Conservation (phyloP, 1,140 invertebrate genomes). For the Dreissena rostriformis region DNA sequence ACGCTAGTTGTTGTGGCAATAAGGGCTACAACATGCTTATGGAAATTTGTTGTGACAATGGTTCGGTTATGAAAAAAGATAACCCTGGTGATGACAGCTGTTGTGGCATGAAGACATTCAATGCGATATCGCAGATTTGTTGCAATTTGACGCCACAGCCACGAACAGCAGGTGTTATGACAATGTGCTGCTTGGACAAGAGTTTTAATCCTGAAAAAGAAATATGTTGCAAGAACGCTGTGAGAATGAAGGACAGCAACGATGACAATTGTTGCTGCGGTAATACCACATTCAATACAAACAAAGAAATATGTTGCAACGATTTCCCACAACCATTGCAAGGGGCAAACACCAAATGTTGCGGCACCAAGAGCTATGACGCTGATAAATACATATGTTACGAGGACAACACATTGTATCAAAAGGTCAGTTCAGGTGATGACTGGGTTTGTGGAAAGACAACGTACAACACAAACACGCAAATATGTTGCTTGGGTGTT, state of each 20-base stretch:
- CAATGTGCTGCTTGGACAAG: slow-evolving; percentile 46
- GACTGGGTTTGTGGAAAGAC: slow-evolving; percentile 49
- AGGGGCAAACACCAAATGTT: slow-evolving; percentile 51
- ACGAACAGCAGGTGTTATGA: slow-evolving; percentile 31
- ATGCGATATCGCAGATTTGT: slow-evolving; percentile 39
- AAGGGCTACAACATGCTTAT: slow-evolving; percentile 31
- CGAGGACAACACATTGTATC: slow-evolving; percentile 32
- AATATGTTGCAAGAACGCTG: slow-evolving; percentile 44
- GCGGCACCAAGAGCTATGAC: slow-evolving; percentile 42
- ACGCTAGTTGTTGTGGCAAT: slow-evolving; percentile 45
- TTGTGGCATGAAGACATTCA: slow-evolving; percentile 47
- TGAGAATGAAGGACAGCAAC: slow-evolving; percentile 38
- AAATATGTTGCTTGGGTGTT: slow-evolving; percentile 43
- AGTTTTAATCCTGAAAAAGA: slow-evolving; percentile 44
- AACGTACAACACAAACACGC: slow-evolving; percentile 47
- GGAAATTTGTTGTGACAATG: slow-evolving; percentile 49
- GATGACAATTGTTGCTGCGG: slow-evolving; percentile 57
- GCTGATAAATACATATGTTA: slow-evolving; percentile 42
- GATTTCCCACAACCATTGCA: slow-evolving; percentile 39
- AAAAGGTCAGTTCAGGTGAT: slow-evolving; percentile 28
- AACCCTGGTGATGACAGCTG: slow-evolving; percentile 36
- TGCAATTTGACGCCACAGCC: slow-evolving; percentile 43
- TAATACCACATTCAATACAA: slow-evolving; percentile 41
- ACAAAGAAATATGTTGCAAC: slow-evolving; percentile 50
- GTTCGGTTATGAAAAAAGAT: slow-evolving; percentile 15